phyloP scores from a whole-genome alignment of 2,888 invertebrate genomes.

The Ceraclea dissimilis region DNA sequence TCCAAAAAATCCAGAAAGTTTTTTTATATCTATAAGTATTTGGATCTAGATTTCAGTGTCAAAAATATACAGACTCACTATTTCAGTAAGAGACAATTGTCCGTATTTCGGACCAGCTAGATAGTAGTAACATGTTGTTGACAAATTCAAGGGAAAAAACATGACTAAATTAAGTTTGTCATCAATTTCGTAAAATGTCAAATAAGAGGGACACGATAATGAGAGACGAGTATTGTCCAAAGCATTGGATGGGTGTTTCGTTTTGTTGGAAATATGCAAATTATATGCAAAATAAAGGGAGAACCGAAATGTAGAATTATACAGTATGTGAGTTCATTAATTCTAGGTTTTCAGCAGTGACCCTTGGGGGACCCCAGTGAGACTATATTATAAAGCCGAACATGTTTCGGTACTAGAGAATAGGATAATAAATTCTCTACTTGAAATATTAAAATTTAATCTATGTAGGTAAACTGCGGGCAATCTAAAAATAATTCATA shows the following conservation, averaged over 20 bases:
- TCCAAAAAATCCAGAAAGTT: too few species aligned
- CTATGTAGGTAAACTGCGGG: too few species aligned
- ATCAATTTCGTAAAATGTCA: background rate
- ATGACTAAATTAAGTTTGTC: background rate
- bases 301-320: constrained; percentile 22
- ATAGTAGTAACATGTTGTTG: too few species aligned
- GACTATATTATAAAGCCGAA: background rate
- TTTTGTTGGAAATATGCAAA: constrained; percentile 20
- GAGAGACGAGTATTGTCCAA: background rate
- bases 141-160: too few species aligned
- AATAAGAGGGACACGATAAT: background rate
- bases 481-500: too few species aligned
- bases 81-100: too few species aligned
- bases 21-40: too few species aligned
- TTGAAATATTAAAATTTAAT: too few species aligned
- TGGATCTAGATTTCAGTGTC: too few species aligned
- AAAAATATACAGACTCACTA: too few species aligned
- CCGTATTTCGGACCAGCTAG: too few species aligned
- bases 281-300: constrained; percentile 23
- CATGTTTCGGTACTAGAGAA: background rate
- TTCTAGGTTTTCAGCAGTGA: constrained; percentile 24
- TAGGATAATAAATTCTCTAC: too few species aligned
- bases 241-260: constrained; percentile 2
- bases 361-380: constrained; percentile 14
- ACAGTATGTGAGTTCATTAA: constrained; percentile 24